These are phyloP conservation scores for Xenentodon cancila DNA, from an alignment of 2,797 vertebrate species.

Conservation along the genomic window DNA sequence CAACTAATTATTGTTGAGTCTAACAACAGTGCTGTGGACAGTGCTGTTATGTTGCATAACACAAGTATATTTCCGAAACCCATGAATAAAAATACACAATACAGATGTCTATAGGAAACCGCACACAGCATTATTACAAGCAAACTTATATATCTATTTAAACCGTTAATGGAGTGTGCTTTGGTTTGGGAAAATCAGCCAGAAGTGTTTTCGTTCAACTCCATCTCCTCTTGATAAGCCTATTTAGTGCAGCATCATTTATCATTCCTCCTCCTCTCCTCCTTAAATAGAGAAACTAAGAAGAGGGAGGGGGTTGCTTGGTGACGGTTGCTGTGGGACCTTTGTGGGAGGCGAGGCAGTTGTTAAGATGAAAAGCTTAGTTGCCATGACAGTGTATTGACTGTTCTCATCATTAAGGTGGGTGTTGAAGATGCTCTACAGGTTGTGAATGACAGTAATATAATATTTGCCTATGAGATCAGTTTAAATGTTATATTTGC, in stretches of 20 bases:
- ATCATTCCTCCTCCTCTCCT: constrained; percentile 68
- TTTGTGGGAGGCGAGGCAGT: constrained; percentile 78
- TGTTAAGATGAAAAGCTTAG: constrained; percentile 77
- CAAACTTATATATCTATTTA: background rate
- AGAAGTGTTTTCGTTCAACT: constrained; percentile 20
- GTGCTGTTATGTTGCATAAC: constrained; percentile 49
- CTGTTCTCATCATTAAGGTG: constrained; percentile 66
- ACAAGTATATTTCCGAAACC: constrained; percentile 12
- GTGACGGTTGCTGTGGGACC: constrained; percentile 81
- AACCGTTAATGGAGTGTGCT: background rate
- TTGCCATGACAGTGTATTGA: constrained; percentile 79
- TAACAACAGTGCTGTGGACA: constrained; percentile 40
- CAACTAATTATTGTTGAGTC: constrained; percentile 38
- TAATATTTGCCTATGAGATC: constrained; percentile 28
- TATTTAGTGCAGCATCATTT: constrained; percentile 53
- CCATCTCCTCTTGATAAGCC: constrained; percentile 12
- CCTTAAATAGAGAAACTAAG: constrained; percentile 77
- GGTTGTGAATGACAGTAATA: constrained; percentile 70
- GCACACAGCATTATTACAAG: constrained; percentile 13
- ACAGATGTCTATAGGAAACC: constrained; percentile 57
- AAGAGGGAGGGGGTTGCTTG: constrained; percentile 77
- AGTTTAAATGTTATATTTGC: constrained; percentile 11
- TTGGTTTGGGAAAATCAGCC: constrained; percentile 22
- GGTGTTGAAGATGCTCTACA: constrained; percentile 71
- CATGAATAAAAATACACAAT: constrained; percentile 27